These are phyloP conservation scores for Spodoptera litura DNA, from an alignment of 1,140 invertebrate genomes.

Conservation along the genomic window DNA sequence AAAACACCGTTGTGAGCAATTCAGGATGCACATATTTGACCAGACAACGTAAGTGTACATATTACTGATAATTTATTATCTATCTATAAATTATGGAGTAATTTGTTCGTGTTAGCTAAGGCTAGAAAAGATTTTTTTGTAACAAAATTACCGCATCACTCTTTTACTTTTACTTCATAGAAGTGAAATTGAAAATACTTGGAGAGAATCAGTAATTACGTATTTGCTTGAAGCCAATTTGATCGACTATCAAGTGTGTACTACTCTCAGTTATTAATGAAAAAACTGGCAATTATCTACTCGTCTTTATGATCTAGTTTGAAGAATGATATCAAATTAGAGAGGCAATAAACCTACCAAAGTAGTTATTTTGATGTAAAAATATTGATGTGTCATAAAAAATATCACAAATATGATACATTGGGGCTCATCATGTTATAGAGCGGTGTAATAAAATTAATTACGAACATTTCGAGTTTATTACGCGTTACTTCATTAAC, in stretches of 20 bases:
- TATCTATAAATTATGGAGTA: conserved; percentile 30
- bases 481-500: conserved; percentile 31
- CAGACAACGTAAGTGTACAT: conserved; percentile 39
- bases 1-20: conserved; percentile 39
- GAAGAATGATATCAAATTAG: conserved; percentile 39
- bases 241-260: conserved; percentile 15
- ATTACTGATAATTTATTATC: conserved; percentile 37
- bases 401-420: conserved; percentile 33
- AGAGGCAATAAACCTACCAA: conserved; percentile 28
- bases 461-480: conserved; percentile 32
- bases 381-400: conserved; percentile 40
- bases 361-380: conserved; percentile 45
- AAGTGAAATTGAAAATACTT: too few relatives aligned
- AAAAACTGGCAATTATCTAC: conserved; percentile 37
- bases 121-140: conserved; percentile 7
- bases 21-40: conserved; percentile 43
- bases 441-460: conserved; percentile 23
- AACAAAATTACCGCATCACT: not conserved
- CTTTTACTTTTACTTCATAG: too few relatives aligned
- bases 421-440: conserved; percentile 29
- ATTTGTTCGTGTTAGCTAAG: conserved; percentile 6
- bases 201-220: too few relatives aligned
- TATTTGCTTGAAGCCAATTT: not conserved
- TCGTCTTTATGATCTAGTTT: conserved; percentile 33
- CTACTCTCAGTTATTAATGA: conserved; percentile 2